Base-by-base conservation (phyloP, 2,797 vertebrate species). In the Gobionotothen gibberifrons region DNA sequence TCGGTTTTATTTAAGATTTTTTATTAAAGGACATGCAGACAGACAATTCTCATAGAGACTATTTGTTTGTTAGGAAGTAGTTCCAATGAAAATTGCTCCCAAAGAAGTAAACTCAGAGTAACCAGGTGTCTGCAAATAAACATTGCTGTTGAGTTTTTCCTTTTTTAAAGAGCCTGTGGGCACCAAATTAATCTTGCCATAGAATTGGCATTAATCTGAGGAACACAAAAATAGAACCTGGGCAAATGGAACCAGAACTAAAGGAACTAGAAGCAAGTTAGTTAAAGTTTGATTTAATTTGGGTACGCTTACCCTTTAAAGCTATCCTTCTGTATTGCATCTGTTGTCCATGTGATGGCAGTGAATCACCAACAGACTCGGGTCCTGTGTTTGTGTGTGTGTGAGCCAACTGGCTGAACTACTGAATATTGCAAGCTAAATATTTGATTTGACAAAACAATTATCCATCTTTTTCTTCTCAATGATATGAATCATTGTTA, bases 321-420 rank as follows among this genome's bases (percentile, higher is more conserved):
- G 48, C 43, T 65, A 12, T 51, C 3, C 9, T 22, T 16, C 42
- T 66, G 76, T 76, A 64, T 3, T 79, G 4, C 57, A 29, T 1
- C 6, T 32, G 9, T 21, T 58, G 46, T 69, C 90, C 89, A 88
- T 76, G 78, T 49, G 86, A 9, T 87, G 88, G 83, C 85, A 67
- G 57, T 78, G 63, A 80, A 78, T 72, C 49, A 49, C 80, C 62
- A 69, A 15, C 75, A 73, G 14, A 65, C 36, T 46, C 22, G 4
- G 61, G 14, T 9, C 48, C 15, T 60, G 39, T 59, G 42, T 62
- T 14, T 15, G 11, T 52, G 39, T 52, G 36, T 21, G 39, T 48
- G 26, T 63, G 19, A n/a, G 32, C 29, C 47, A 14, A 19, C 13
- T 16, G 19, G 11, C 26, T 60, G 19, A 76, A 46, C 29, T 40